Conservation (phyloP, 2,888 invertebrate species). For the Hirtodrosophila duncani region DNA sequence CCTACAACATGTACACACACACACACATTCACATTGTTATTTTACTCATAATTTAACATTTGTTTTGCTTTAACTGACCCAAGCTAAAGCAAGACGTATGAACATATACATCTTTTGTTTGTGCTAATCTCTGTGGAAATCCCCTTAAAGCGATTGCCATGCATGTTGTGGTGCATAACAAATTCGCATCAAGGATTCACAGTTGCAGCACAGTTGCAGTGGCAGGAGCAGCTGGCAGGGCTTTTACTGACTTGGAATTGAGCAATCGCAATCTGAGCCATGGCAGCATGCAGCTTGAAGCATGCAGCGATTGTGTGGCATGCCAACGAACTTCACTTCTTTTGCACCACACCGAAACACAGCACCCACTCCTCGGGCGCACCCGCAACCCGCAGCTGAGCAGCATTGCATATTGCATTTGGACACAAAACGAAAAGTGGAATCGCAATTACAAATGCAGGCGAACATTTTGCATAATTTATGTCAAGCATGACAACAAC, state of each 20-base stretch:
- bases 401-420: slow-evolving; percentile 17
- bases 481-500: slow-evolving; percentile 69
- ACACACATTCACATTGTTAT: too few relatives aligned
- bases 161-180: slow-evolving; percentile 50
- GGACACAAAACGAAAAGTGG: slow-evolving; percentile 37
- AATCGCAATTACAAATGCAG: slow-evolving; percentile 74
- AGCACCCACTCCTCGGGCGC: too few relatives aligned
- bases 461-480: slow-evolving; percentile 71
- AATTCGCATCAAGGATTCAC: slow-evolving; percentile 60
- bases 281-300: too few relatives aligned
- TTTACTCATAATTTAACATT: too few relatives aligned
- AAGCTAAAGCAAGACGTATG: not conserved
- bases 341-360: too few relatives aligned
- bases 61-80: too few relatives aligned
- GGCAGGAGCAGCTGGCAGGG: too few relatives aligned
- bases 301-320: not conserved
- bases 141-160: slow-evolving; percentile 14
- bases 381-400: too few relatives aligned
- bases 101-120: slow-evolving; percentile 21
- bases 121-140: slow-evolving; percentile 34
- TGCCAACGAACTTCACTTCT: not conserved
- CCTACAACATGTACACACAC: too few relatives aligned
- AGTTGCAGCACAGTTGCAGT: too few relatives aligned
- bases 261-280: slow-evolving; percentile 13
- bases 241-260: slow-evolving; percentile 20